Conservation (phyloP, 2,888 invertebrate genomes). For the Hemistola chrysoprasaria region DNA sequence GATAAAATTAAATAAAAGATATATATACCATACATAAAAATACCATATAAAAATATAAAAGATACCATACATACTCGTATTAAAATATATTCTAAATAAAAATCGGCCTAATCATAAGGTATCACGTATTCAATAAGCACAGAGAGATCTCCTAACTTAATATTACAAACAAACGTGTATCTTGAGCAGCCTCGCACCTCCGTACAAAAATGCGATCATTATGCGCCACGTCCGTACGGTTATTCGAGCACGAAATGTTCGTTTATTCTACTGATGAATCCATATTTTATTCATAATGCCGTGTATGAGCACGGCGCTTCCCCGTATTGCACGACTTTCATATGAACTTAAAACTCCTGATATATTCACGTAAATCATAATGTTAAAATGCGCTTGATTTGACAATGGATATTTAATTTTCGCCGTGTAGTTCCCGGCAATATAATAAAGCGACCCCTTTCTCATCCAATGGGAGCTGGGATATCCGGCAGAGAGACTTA, state of each 20-base stretch:
- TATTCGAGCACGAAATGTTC: constrained; percentile 56
- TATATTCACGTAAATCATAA: constrained; percentile 41
- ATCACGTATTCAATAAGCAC: too few species aligned
- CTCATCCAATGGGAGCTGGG: too few species aligned
- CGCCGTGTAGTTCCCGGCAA: too few species aligned
- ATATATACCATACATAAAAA: too few species aligned
- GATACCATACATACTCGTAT: too few species aligned
- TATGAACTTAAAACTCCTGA: constrained; percentile 40
- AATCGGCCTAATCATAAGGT: too few species aligned
- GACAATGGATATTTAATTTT: too few species aligned
- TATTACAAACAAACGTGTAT: constrained; percentile 5
- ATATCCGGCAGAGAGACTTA: too few species aligned
- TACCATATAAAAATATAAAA: too few species aligned
- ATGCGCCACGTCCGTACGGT: constrained; percentile 16
- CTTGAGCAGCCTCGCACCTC: constrained; percentile 13
- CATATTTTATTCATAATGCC: constrained; percentile 73
- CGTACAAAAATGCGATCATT: constrained; percentile 8
- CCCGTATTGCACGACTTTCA: constrained; percentile 39
- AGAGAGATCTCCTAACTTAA: neutral
- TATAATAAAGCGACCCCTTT: too few species aligned
- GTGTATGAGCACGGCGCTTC: constrained; percentile 48
- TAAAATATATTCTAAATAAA: too few species aligned
- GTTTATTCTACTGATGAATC: constrained; percentile 72
- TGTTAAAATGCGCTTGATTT: neutral
- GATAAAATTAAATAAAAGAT: too few species aligned